These are phyloP conservation scores for Lochmaea crataegi DNA, from an alignment of 2,888 invertebrate species.

Conservation along the genomic window DNA sequence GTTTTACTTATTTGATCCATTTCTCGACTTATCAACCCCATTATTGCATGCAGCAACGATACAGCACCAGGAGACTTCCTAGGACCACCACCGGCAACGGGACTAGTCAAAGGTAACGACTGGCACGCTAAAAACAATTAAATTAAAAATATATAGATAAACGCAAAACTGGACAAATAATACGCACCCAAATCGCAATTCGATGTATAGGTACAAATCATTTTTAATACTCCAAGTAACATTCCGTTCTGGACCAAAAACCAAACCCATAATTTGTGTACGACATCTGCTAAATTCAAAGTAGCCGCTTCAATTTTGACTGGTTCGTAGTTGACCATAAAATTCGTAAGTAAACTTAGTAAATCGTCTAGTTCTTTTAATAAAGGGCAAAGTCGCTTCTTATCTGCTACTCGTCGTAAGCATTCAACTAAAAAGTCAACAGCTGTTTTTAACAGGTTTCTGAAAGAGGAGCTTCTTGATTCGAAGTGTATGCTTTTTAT, in stretches of 20 bases:
- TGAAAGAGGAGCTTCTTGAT: no score
- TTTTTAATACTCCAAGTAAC: conserved; percentile 68
- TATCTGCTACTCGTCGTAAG: conserved; percentile 62
- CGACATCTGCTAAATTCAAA: conserved; percentile 69
- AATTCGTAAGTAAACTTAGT: conserved; percentile 70
- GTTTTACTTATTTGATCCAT: conserved; percentile 66
- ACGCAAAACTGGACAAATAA: neutral
- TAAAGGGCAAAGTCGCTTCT: conserved; percentile 65
- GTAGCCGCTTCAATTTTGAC: conserved; percentile 71
- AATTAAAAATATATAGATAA: neutral
- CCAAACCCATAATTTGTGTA: conserved; percentile 78
- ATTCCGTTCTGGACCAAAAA: conserved; percentile 70
- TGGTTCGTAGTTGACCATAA: conserved; percentile 68
- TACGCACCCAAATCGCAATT: conserved; percentile 71
- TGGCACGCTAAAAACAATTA: conserved; percentile 64
- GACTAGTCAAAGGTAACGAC: conserved; percentile 67
- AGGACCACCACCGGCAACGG: conserved; percentile 67
- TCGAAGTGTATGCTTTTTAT: no score
- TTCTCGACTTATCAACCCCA: conserved; percentile 66
- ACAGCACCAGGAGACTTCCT: conserved; percentile 67
- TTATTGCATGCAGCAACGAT: conserved; percentile 68
- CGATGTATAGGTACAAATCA: conserved; percentile 74
- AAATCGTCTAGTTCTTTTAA: conserved; percentile 71
- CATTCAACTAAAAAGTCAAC: conserved; percentile 56
- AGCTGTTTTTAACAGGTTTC: no score